Base-by-base conservation (phyloP, 2,888 invertebrate species). In the Agriopis leucophaearia region DNA sequence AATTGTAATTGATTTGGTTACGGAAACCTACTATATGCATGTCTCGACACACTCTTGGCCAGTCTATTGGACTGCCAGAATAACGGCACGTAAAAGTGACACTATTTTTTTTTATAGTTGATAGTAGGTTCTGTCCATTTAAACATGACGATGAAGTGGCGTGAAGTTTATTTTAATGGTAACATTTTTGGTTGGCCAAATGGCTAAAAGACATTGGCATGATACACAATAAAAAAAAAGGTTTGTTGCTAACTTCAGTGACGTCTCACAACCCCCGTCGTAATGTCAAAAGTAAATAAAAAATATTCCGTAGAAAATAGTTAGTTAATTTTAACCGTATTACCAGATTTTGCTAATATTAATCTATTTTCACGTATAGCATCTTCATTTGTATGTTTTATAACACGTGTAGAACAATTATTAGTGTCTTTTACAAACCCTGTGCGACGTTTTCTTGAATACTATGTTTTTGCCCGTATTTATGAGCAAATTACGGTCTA, bases 231-330 rank as follows among this genome's bases (percentile, higher is more conserved):
- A 47, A 45, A 48, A 35, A 42, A 52, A 13, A 64, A 61, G 8
- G 8, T 48, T 38, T 54, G 70, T 51, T 40, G 64, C 82, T 78
- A 83, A 82, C 84, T 88, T 89, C 88, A 82, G 64, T 77, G 69
- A 51, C 69, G 72, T 81, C 74, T 77, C 81, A 82, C 86, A 89
- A 87, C 81, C 82, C 83, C 82, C 78, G 79, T 83, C 78, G 80
- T 84, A 88, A 88, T 90, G 92, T 92, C 92, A 92, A 89, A 91
- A 90, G 88, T 88, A 90, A 91, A 90, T 89, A 89, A 82, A 85
- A 88, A 86, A 88, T 75, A 73, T 71, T 72, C 70, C 67, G 67
- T 63, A 69, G 64, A 69, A 69, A 73, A 69, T 57, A 64, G 70
- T 66, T 57, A 64, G 70, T 66, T 70, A 76, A 74, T 75, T 76